Evolutionary conservation across 2,888 invertebrate genomes (phyloP).

Genomic region (Rosalia funebris): DNA sequence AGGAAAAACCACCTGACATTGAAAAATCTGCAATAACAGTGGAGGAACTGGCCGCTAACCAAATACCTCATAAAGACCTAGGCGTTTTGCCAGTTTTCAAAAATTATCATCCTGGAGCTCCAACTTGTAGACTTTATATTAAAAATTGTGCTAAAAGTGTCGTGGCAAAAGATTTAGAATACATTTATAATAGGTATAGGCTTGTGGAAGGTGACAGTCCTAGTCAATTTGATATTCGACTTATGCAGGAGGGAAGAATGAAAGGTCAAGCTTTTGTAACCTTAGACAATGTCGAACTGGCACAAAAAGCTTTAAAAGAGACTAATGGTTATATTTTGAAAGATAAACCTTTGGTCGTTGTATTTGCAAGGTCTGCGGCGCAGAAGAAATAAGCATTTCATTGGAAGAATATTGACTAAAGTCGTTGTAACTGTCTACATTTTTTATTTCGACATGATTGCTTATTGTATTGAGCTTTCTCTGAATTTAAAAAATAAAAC

Average conservation of each 20-base stretch:
- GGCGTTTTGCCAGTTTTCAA: slow-evolving; percentile 82
- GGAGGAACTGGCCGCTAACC: slow-evolving; percentile 74
- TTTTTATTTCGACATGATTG: no score
- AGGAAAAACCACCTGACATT: slow-evolving; percentile 47
- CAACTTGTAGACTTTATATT: slow-evolving; percentile 87
- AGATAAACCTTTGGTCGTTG: slow-evolving; percentile 91
- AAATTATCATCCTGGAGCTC: slow-evolving; percentile 84
- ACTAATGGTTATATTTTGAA: slow-evolving; percentile 89
- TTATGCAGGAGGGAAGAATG: slow-evolving; percentile 96
- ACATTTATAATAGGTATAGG: slow-evolving; percentile 78
- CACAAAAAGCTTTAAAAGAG: slow-evolving; percentile 80
- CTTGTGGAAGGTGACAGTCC: slow-evolving; percentile 59
- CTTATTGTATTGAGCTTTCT: no score
- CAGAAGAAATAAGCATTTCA: slow-evolving; percentile 48
- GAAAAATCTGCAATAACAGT: slow-evolving; percentile 66
- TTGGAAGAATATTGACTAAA: no score
- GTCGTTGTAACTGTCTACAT: no score
- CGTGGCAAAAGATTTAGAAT: slow-evolving; percentile 77
- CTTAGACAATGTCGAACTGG: slow-evolving; percentile 75
- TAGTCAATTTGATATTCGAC: slow-evolving; percentile 73
- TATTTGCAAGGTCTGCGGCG: slow-evolving; percentile 74
- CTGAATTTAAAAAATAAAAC: no score
- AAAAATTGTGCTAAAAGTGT: slow-evolving; percentile 90
- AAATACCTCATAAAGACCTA: slow-evolving; percentile 77
- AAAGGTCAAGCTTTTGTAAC: slow-evolving; percentile 96